Conservation (phyloP, 2,888 invertebrate species). For the Dryomyza anilis region DNA sequence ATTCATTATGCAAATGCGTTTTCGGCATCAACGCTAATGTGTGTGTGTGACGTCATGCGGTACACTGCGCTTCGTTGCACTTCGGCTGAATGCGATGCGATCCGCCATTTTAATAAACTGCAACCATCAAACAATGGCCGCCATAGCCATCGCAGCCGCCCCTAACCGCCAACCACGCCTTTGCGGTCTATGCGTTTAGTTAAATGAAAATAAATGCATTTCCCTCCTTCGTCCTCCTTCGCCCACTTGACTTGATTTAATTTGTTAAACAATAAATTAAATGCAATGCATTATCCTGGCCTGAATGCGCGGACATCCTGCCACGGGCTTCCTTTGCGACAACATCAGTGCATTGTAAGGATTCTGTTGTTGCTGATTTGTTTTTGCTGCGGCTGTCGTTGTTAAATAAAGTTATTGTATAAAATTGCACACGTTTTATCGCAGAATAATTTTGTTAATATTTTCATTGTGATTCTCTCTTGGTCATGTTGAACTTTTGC, state of each 20-base stretch:
- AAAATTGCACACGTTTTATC: too few relatives aligned
- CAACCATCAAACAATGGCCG: not conserved
- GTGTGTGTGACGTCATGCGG: not conserved
- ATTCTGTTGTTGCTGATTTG: too few relatives aligned
- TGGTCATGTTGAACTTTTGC: too few relatives aligned
- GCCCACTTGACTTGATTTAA: not conserved
- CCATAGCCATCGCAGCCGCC: not conserved
- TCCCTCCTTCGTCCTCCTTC: too few relatives aligned
- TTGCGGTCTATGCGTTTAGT: not conserved
- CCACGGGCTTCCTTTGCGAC: too few relatives aligned
- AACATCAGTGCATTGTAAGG: too few relatives aligned
- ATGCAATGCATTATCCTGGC: not conserved
- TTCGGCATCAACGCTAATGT: not conserved
- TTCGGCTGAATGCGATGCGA: not conserved
- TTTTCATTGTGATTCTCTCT: too few relatives aligned
- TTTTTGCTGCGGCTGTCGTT: too few relatives aligned
- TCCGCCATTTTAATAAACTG: not conserved
- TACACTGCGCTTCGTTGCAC: not conserved
- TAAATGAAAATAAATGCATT: not conserved
- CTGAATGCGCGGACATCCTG: slow-evolving; percentile 2
- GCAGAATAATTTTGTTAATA: too few relatives aligned
- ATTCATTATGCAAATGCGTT: not conserved
- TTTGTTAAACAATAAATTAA: slow-evolving; percentile 9
- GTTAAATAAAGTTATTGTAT: too few relatives aligned
- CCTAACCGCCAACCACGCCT: not conserved